Evolutionary conservation across 2,888 invertebrate genomes (phyloP), one percentile per base, ranked within the genome.

Genomic region (Amphiduros pacificus): DNA sequence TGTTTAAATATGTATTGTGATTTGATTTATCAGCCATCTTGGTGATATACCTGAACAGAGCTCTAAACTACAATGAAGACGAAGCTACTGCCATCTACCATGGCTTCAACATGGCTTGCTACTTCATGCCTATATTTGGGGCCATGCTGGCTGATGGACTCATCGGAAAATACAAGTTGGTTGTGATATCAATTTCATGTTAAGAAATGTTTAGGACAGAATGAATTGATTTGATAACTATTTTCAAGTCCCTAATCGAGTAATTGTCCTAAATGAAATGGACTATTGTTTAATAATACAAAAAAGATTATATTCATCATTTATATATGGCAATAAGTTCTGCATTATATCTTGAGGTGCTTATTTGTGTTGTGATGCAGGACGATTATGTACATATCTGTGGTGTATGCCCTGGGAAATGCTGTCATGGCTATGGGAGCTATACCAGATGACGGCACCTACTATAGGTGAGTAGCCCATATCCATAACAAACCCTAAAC

Each of bases 121-220:
- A 92, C 85, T 90, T 93, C 83, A 92, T 91, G 70, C 94, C 94
- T 0, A 72, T 95, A 2, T 74, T 94, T 31, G 98, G 98, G 1
- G 96, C 96, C 29, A 91, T 97, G 77, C 83, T 98, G 48, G 94
- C 97, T 0, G 98, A 98, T 82, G 92, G 94, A 62, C 90, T 88
- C 85, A 86, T 95, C 50, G 97, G 97, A 56, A 91, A 94, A 84
- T 98, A 91, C 83, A 89, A 86, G 87, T 87, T 71, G 48, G 55
- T 36, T n/a, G n/a, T n/a, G n/a, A n/a, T n/a, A n/a, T n/a, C n/a
- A n/a, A n/a, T n/a, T n/a, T n/a, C n/a, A n/a, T n/a, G n/a, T n/a
- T n/a, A n/a, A n/a, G n/a, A n/a, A n/a, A n/a, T n/a, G n/a, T 14
- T 36, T 36, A 11, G 36, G 9, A n/a, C n/a, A n/a, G n/a, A n/a